phyloP scores from a whole-genome alignment of 2,113 vertebrate genomes.

The Solenodon paradoxus region DNA sequence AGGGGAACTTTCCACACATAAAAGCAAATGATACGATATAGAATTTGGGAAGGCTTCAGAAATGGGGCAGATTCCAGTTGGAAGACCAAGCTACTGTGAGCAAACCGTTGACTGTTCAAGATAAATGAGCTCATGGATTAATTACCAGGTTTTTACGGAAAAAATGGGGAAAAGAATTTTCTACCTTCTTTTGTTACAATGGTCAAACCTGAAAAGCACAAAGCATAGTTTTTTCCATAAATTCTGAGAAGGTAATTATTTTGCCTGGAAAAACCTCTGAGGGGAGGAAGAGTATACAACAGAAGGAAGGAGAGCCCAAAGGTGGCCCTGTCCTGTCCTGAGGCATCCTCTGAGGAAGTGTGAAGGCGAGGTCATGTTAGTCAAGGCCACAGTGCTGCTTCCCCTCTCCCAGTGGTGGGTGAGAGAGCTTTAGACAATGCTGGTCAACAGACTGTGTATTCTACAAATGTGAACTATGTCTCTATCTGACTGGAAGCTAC shows the following conservation, averaged over 20 bases:
- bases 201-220: not conserved
- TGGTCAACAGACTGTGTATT: no score
- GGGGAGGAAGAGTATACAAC: not conserved
- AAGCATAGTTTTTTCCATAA: not conserved
- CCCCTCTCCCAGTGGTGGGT: rapidly evolving
- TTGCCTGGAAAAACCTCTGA: not conserved
- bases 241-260: not conserved
- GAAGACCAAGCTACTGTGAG: not conserved
- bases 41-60: not conserved
- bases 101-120: not conserved
- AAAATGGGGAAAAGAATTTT: not conserved
- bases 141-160: not conserved
- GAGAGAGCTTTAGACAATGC: not conserved
- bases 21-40: not conserved
- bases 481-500: not conserved
- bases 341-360: not conserved
- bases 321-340: not conserved
- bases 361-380: rapidly evolving
- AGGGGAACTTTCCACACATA: not conserved
- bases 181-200: not conserved
- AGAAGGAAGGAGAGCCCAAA: not conserved
- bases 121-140: not conserved
- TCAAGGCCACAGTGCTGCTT: no score
- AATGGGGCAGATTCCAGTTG: not conserved
- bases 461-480: not conserved